Evolutionary conservation across 2,113 vertebrate species (phyloP), one percentile per base, ranked within the genome.

Genomic region (Sorex fumeus): DNA sequence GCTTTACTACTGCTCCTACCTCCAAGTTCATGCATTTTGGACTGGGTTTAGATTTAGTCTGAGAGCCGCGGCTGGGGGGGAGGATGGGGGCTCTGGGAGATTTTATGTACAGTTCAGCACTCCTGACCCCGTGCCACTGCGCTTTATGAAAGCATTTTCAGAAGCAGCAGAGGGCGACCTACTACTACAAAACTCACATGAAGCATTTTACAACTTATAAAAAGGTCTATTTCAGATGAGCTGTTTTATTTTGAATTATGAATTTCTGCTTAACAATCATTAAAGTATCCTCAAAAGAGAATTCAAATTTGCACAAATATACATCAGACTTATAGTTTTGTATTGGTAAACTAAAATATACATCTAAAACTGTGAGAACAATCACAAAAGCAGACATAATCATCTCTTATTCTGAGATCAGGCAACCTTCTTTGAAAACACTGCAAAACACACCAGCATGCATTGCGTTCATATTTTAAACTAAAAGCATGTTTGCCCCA

Each of bases 141-240:
- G 30, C 27, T 43, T 0, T n/a, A 23, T 18, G 74, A 32, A 47
- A 94, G 16, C 53, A 1, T 0, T n/a, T 19, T 36, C 0, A 32
- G 0, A 43, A 34, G 97, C 98, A 90, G 97, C 94, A 98, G 98
- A 94, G 95, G 98, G 97, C 97, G 92, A 85, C 19, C 79, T 19
- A 81, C 2, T n/a, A 93, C 32, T 76, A 3, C 71, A 23, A 74
- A 60, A 96, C 2, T 62, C 53, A 43, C 3, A 76, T 12, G 67
- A 84, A 53, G 19, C 62, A 32, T 40, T 90, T 34, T 25, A 69
- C n/a, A 57, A 70, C n/a, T 16, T n/a, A 21, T 47, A 50, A 64
- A 60, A 15, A 80, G 23, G 34, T 80, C 23, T 62, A 87, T 45
- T 50, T 25, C 86, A 86, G 40, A 87, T n/a, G 30, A 91, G 91